Evolutionary conservation across 2,113 vertebrate species (phyloP).

Genomic region (Microcebus jonahi): DNA sequence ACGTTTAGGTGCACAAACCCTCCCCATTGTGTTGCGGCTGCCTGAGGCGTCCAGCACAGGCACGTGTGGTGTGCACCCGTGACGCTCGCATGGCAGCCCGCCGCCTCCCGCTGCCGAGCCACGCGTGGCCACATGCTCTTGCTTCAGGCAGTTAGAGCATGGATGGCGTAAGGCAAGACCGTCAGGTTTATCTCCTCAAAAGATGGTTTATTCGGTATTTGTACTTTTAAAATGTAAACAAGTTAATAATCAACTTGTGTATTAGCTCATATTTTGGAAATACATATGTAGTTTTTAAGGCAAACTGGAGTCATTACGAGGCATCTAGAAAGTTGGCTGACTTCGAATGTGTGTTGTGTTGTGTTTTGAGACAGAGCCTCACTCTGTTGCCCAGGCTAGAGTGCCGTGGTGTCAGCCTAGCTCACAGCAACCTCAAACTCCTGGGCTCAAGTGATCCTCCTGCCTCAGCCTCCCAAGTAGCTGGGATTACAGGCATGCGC

Average conservation of each 20-base stretch:
- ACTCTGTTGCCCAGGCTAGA: too few relatives aligned
- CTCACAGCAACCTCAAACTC: too few relatives aligned
- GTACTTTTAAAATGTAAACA: neutral
- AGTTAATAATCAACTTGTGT: too few relatives aligned
- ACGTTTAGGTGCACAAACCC: neutral
- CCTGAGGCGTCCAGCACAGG: fast-evolving
- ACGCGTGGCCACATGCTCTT: fast-evolving
- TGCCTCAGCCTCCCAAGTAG: too few relatives aligned
- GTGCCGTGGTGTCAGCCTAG: too few relatives aligned
- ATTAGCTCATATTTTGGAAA: neutral
- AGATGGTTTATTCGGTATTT: neutral
- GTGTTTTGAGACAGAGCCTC: too few relatives aligned
- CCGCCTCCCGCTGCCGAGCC: too few relatives aligned
- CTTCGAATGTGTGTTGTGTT: too few relatives aligned
- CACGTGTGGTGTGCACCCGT: neutral
- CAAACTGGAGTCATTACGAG: neutral
- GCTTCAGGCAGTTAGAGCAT: too few relatives aligned
- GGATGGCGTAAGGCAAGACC: fast-evolving
- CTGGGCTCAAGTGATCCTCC: too few relatives aligned
- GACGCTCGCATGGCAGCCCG: too few relatives aligned
- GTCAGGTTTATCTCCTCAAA: neutral
- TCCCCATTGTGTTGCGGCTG: neutral
- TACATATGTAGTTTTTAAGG: neutral
- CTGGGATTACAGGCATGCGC: too few relatives aligned
- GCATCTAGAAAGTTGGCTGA: neutral